Base-by-base conservation (phyloP, 1,140 invertebrate species). In the Venustaconcha ellipsiformis region DNA sequence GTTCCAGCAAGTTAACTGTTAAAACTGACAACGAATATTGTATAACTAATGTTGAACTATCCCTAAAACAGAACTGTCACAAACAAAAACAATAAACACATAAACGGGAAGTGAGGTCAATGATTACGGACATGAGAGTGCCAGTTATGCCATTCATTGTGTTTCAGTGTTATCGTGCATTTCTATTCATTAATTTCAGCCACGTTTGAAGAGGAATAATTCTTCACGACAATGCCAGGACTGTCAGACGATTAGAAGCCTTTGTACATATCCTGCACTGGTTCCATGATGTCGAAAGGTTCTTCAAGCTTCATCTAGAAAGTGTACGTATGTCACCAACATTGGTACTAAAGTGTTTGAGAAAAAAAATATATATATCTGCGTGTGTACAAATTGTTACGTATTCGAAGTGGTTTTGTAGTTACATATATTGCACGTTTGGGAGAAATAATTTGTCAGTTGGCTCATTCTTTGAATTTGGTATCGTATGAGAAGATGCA, bases 391-490 rank as follows among this genome's bases (percentile, higher is more conserved):
- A 3, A 63, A 64, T 26, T 71, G 83, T 17, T 81, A 81, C 65
- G 23, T 70, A 17, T 59, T 86, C n/a, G 84, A 79, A 6, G n/a
- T 78, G 6, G 71, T 18, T 64, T 86, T 2, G 78, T 81, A 2
- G 11, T 82, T 2, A 59, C 83, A 3, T 85, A 87, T 67, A 67
- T 79, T 20, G 70, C 80, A 0, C 76, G 76, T 26, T 82, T 84
- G 26, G 87, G 84, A 8, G 80, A 82, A 86, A 63, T 67, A 74
- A n/a, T 87, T 84, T 66, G 85, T 86, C 75, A 59, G 71, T 30
- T 87, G 86, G 67, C 86, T 80, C 60, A 37, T 84, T n/a, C 81
- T 81, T 48, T 87, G 86, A 67, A 81, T 84, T 30, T 86, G 83
- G 82, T 80, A 87, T 70, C 65, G 87, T 55, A 83, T 87, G 81